A percentile compares a stretch with the other conserved stretches of the same genome.
Evolutionary conservation across 1,140 invertebrate genomes (phyloP).

Genomic region (Hycleus phaleratus): DNA sequence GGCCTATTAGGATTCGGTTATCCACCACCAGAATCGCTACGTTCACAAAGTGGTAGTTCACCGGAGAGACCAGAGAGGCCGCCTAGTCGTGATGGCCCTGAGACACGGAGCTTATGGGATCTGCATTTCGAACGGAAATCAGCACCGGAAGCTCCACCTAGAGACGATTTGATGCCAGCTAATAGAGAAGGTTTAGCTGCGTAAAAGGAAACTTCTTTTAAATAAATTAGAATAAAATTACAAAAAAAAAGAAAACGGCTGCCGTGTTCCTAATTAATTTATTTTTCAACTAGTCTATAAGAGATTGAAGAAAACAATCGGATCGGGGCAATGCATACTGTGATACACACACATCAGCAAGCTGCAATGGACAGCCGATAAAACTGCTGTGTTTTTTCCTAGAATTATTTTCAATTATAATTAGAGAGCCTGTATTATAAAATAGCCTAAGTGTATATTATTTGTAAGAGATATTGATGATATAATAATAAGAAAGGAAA

Average conservation of each 20-base stretch:
- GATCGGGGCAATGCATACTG: constrained; percentile 42
- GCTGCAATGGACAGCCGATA: constrained; percentile 28
- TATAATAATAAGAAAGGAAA: too few species aligned
- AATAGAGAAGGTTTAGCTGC: constrained; percentile 46
- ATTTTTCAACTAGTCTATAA: constrained; percentile 30
- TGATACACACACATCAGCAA: constrained; percentile 36
- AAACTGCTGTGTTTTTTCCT: constrained; percentile 31
- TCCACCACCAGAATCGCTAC: constrained; percentile 39
- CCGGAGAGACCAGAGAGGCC: constrained; percentile 33
- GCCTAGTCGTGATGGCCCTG: constrained; percentile 36
- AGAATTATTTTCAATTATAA: constrained; percentile 22
- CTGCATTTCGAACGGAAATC: constrained; percentile 40
- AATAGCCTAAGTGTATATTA: constrained; percentile 30
- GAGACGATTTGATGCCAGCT: constrained; percentile 40
- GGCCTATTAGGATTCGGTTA: constrained; percentile 50
- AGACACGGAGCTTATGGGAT: constrained; percentile 41
- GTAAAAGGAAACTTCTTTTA: constrained; percentile 16
- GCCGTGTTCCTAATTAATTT: constrained; percentile 31
- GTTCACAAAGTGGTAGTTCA: constrained; percentile 36
- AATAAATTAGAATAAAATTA: too few species aligned
- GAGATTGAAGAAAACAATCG: constrained; percentile 21
- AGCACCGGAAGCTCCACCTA: constrained; percentile 37
- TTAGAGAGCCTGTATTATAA: constrained; percentile 23
- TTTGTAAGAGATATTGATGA: background rate
- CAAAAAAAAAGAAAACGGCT: constrained; percentile 29